Evolutionary conservation across 2,888 invertebrate species (phyloP), one percentile per base, ranked within the genome.

Genomic region (Nyleta sp.): DNA sequence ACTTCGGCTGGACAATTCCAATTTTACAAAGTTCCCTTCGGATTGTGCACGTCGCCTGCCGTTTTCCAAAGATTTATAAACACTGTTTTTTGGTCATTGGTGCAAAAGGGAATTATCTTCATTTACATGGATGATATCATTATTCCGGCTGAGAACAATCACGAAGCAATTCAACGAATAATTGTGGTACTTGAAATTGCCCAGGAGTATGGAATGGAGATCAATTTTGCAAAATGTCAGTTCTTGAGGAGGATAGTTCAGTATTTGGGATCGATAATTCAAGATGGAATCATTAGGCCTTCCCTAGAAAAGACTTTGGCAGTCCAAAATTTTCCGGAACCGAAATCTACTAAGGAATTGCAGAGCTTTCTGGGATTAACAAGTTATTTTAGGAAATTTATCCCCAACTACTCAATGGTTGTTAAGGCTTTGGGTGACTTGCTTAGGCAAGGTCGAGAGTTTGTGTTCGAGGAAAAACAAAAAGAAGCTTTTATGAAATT

Each of bases 221-320:
- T 75, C 6, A 68, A 75, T 5, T 62, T 62, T 24, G 7, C 20
- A 6, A 75, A 75, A 15, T 75, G 68, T 13, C 55, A 75, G 13
- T 62, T 68, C 18, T 5, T 75, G 40, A 59, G 55, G 17, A 31
- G 13, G 10, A 52, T 10, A 13, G 40, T 67, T 8, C 52, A 52
- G 24, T 74, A 57, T 42, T 28, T 75, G 4, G 68, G 75, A 10
- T 52, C 68, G 13, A 24, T 55, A 1, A 40, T 75, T 10, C 44
- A 73, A 15, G 28, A 46, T 10, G 64, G 64, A 11, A 24, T 38
- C 17, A 28, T 46, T 20, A n/a, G n/a, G 11, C 22, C 60, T 2
- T 57, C 55, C n/a, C 20, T 20, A 3, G 48, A 18, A 7, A 62
- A 62, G n/a, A 18, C 22, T n/a, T 10, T 22, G 17, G 52, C 53